These are phyloP conservation scores for Pampusana beccarii DNA, from an alignment of 2,113 vertebrate species.

Conservation along the genomic window DNA sequence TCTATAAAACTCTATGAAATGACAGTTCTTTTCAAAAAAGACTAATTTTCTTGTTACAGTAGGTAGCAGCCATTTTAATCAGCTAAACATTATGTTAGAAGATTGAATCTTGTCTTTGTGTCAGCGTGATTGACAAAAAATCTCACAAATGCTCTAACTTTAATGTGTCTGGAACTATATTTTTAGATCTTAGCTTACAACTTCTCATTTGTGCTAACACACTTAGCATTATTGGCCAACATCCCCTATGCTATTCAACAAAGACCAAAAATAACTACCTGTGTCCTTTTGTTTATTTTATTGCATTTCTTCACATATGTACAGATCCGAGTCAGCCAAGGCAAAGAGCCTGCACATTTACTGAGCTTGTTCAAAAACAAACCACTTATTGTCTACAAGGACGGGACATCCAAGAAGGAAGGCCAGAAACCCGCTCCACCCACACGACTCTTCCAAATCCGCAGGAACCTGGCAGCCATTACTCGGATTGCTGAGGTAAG, in stretches of 20 bases:
- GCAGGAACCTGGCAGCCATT: slow-evolving; percentile 82
- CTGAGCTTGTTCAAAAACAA: slow-evolving; percentile 89
- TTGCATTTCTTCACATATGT: neutral
- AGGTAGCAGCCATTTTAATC: slow-evolving; percentile 33
- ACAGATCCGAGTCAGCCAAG: slow-evolving; percentile 88
- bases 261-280: neutral
- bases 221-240: neutral
- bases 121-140: slow-evolving; percentile 2
- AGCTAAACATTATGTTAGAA: neutral
- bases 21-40: slow-evolving; percentile 45
- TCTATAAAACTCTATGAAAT: neutral
- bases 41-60: neutral
- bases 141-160: neutral
- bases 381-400: slow-evolving; percentile 87
- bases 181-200: slow-evolving; percentile 14
- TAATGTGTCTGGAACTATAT: neutral
- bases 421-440: slow-evolving; percentile 74
- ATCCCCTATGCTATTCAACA: neutral
- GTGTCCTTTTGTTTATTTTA: neutral
- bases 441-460: slow-evolving; percentile 86
- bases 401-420: slow-evolving; percentile 84
- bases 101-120: slow-evolving; percentile 15
- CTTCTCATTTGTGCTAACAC: neutral
- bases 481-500: slow-evolving; percentile 90
- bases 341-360: slow-evolving; percentile 90